Conservation (phyloP, 2,888 invertebrate genomes). For the Lucinisca nassula region DNA sequence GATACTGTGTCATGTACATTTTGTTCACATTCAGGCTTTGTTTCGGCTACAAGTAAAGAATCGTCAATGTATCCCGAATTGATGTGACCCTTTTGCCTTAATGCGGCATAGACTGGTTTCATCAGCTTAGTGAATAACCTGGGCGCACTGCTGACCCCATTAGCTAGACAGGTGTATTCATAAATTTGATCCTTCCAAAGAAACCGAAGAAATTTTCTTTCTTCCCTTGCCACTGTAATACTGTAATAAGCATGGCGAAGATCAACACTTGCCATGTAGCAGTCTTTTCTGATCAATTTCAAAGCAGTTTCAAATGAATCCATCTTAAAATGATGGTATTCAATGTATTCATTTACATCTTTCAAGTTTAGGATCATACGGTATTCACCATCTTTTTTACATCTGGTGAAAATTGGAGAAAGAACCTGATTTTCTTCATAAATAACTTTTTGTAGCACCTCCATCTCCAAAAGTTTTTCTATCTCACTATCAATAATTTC, state of each 20-base stretch:
- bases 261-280: conserved; percentile 67
- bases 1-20: too few species aligned
- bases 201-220: conserved; percentile 49
- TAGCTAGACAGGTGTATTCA: conserved; percentile 56
- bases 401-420: too few species aligned
- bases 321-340: conserved; percentile 65
- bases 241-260: conserved; percentile 65
- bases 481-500: conserved; percentile 35
- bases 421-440: conserved; percentile 22
- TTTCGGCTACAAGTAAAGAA: conserved; percentile 31
- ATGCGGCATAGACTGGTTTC: conserved; percentile 61
- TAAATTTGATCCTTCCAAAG: conserved; percentile 38
- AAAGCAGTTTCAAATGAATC: conserved; percentile 52
- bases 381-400: too few species aligned
- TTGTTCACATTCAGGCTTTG: neutral
- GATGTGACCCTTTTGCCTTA: neutral
- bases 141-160: neutral
- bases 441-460: conserved; percentile 17
- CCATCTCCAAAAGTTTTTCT: conserved; percentile 29
- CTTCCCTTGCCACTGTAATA: conserved; percentile 40
- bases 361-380: too few species aligned
- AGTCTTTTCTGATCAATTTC: conserved; percentile 29
- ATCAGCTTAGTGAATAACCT: conserved; percentile 67
- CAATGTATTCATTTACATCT: conserved; percentile 45
- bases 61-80: conserved; percentile 61